Conservation (phyloP, 92 coral and sea anemone species). For the Nematostella vectensis region DNA sequence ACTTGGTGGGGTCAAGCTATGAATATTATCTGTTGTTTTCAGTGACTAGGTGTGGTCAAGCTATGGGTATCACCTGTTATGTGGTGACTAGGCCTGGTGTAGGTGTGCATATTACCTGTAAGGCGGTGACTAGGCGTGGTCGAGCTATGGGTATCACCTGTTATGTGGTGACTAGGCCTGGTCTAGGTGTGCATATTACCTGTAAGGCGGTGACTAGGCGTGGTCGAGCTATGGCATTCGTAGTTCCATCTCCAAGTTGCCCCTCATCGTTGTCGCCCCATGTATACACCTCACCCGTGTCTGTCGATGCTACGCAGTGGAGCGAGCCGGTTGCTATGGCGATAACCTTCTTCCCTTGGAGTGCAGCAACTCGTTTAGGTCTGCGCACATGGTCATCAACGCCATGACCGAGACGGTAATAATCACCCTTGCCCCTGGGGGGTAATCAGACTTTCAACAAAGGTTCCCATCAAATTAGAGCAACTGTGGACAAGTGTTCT, state of each 20-base stretch:
- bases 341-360: constrained; percentile 83
- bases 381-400: constrained; percentile 97
- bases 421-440: constrained; percentile 94
- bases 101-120: too few relatives aligned
- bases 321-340: constrained; percentile 93
- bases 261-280: constrained; percentile 99
- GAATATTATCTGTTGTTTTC: too few relatives aligned
- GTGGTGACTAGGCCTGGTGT: too few relatives aligned
- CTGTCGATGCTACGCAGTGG: constrained; percentile 96
- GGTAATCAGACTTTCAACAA: too few relatives aligned
- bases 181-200: too few relatives aligned
- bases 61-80: too few relatives aligned
- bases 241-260: constrained; percentile 95
- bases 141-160: constrained; percentile 87
- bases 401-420: constrained; percentile 97
- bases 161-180: too few relatives aligned
- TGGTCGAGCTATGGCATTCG: constrained; percentile 90
- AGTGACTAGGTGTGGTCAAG: too few relatives aligned
- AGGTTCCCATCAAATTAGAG: background rate
- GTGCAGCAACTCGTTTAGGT: constrained; percentile 86
- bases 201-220: constrained; percentile 95
- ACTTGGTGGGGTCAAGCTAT: too few relatives aligned
- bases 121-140: constrained; percentile 93
- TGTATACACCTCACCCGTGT: constrained; percentile 94
- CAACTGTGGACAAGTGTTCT: background rate